Percentiles rank a stretch among this genome's conserved stretches.
phyloP scores from a whole-genome alignment of 2,113 vertebrate species.

The Chlorodrepanis virens region DNA sequence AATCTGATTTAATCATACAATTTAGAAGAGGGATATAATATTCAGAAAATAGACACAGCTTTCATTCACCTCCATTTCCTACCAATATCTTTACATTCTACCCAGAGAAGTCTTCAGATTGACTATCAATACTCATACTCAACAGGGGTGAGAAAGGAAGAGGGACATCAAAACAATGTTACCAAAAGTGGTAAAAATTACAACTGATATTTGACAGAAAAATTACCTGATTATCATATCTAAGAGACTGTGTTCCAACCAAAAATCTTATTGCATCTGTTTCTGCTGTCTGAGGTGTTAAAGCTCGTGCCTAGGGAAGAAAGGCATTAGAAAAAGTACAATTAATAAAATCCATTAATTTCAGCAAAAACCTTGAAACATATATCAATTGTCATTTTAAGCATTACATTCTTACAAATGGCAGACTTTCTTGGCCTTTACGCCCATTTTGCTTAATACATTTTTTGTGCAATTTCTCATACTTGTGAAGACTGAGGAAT shows the following conservation, averaged over 20 bases:
- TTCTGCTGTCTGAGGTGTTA: constrained; percentile 94
- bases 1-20: neutral
- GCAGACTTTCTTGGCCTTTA: neutral
- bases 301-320: constrained; percentile 85
- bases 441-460: neutral
- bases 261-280: constrained; percentile 96
- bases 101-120: neutral
- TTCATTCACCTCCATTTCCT: neutral
- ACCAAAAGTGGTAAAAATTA: neutral
- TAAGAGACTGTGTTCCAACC: constrained; percentile 96
- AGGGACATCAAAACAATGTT: neutral
- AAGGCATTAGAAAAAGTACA: neutral
- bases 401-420: neutral
- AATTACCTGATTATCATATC: constrained; percentile 97
- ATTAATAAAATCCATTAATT: neutral
- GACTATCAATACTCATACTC: neutral
- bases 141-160: neutral
- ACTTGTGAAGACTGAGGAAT: neutral
- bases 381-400: neutral
- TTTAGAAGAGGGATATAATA: neutral
- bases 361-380: neutral
- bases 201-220: constrained; percentile 21
- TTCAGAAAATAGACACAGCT: neutral
- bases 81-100: neutral
- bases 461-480: neutral